Evolutionary conservation across 2,113 vertebrate species (phyloP).

Genomic region (Amphilophus citrinellus): DNA sequence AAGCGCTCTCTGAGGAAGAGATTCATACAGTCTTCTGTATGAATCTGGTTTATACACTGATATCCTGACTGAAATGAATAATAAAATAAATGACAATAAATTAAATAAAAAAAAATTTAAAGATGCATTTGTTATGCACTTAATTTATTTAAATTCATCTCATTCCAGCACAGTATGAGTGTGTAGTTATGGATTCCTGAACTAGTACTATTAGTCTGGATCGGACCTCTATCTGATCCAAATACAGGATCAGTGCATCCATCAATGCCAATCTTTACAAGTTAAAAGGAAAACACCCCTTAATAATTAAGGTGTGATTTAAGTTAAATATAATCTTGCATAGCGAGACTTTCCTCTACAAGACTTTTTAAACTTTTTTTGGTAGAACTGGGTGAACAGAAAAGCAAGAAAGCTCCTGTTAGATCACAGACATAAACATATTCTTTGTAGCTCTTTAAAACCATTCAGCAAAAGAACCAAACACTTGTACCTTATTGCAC

Average conservation of each 20-base stretch:
- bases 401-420: background rate
- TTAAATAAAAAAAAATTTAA: accelerated
- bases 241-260: background rate
- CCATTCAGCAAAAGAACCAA: background rate
- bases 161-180: background rate
- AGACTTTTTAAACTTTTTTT: background rate
- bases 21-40: background rate
- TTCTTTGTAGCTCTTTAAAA: background rate
- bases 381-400: background rate
- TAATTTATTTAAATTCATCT: background rate
- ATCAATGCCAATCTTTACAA: background rate
- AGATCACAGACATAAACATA: background rate
- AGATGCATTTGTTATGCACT: background rate
- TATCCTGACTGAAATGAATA: background rate
- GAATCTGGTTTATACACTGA: background rate
- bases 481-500: background rate
- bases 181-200: background rate
- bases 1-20: background rate
- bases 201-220: background rate
- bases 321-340: background rate
- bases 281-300: background rate
- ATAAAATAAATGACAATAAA: background rate
- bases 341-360: background rate
- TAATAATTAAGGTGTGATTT: background rate
- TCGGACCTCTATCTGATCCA: background rate